A percentile compares a stretch with the other conserved stretches of the same genome.
These are phyloP conservation scores for Nycticryphes semicollaris DNA, from an alignment of 2,113 vertebrate genomes.

Conservation along the genomic window DNA sequence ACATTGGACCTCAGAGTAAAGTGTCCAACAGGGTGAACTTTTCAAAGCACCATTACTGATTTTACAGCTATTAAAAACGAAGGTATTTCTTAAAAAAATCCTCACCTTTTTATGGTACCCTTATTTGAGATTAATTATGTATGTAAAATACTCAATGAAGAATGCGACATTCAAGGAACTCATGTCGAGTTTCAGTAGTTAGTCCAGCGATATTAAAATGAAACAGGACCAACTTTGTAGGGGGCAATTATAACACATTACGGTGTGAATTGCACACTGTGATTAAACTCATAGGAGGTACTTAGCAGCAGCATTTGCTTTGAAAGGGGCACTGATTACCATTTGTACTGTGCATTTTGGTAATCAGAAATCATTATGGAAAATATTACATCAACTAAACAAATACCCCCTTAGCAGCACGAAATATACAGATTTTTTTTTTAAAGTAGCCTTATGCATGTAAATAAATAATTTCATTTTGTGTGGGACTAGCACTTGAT, in stretches of 20 bases:
- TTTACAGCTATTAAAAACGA: conserved; percentile 56
- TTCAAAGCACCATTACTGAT: conserved; percentile 51
- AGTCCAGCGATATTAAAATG: conserved; percentile 72
- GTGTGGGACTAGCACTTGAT: neutral
- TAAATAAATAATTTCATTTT: conserved; percentile 57
- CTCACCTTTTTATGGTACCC: conserved; percentile 7
- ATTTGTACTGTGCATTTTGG: conserved; percentile 76
- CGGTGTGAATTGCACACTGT: conserved; percentile 73
- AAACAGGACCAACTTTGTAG: conserved; percentile 68
- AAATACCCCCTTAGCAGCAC: conserved; percentile 67
- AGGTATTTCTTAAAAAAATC: conserved; percentile 6
- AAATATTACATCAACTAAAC: conserved; percentile 70
- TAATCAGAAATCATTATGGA: conserved; percentile 79
- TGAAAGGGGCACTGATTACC: conserved; percentile 78
- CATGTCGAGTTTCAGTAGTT: conserved; percentile 57
- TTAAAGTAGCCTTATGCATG: conserved; percentile 34
- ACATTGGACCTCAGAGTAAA: conserved; percentile 51
- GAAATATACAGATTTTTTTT: conserved; percentile 35
- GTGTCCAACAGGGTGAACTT: conserved; percentile 64
- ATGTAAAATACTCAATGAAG: conserved; percentile 34
- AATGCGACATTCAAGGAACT: conserved; percentile 47
- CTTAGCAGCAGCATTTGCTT: conserved; percentile 69
- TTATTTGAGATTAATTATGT: conserved; percentile 56
- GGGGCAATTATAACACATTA: conserved; percentile 77
- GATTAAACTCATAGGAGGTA: conserved; percentile 78